Conservation (phyloP, 2,797 vertebrate genomes). For the Silurus lanzhouensis region DNA sequence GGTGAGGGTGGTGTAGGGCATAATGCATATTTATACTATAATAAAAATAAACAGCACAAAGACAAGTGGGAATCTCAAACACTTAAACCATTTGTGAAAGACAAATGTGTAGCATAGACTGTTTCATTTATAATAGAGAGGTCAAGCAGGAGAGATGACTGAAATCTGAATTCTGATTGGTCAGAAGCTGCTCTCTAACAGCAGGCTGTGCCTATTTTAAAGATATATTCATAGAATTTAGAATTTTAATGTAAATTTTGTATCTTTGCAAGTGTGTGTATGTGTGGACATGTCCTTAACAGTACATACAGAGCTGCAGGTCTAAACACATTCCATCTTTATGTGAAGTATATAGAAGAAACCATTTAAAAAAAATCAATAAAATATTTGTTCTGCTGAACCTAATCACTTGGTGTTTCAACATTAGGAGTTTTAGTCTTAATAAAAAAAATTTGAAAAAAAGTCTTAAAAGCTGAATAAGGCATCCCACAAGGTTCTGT, state of each 20-base stretch:
- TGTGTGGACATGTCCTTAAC: neutral
- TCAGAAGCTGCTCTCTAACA: neutral
- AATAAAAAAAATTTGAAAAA: neutral
- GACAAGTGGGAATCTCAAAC: neutral
- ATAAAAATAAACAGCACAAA: neutral
- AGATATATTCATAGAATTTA: too few species aligned
- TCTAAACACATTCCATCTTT: neutral
- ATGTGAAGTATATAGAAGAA: neutral
- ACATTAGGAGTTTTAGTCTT: neutral
- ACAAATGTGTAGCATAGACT: neutral
- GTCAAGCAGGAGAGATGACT: neutral
- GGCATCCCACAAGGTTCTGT: neutral
- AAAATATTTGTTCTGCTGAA: too few species aligned
- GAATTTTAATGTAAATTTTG: too few species aligned
- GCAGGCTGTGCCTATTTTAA: too few species aligned
- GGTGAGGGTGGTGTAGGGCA: neutral
- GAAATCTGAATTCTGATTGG: neutral
- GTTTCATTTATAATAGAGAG: neutral
- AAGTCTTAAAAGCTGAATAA: neutral
- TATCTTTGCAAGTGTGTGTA: too few species aligned
- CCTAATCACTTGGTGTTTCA: neutral
- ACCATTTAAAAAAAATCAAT: neutral
- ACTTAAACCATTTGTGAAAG: neutral
- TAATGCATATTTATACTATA: neutral
- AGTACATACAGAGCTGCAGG: conserved; percentile 11